Percentiles rank a stretch among this genome's conserved stretches.
phyloP scores from a whole-genome alignment of 1,140 invertebrate genomes.

The Psix sp. region DNA sequence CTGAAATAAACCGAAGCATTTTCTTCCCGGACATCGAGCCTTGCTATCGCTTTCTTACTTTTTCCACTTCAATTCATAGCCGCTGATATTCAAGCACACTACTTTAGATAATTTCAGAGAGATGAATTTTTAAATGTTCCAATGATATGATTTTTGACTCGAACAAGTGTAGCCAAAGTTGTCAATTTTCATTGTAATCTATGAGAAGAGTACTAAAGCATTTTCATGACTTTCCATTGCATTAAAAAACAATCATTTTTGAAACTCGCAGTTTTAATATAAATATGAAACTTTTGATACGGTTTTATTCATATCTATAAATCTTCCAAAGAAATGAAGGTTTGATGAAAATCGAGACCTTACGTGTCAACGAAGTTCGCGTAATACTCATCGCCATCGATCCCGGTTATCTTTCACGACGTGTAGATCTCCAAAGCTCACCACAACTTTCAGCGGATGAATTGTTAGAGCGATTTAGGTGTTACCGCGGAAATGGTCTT shows the following conservation, averaged over 20 bases:
- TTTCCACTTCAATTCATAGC: no score
- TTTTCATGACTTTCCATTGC: no score
- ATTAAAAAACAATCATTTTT: no score
- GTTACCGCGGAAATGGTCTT: slow-evolving; percentile 69
- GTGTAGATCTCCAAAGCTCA: slow-evolving; percentile 72
- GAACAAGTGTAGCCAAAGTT: no score
- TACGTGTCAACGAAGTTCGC: slow-evolving; percentile 31
- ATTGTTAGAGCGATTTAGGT: slow-evolving; percentile 76
- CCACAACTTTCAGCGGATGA: slow-evolving; percentile 75
- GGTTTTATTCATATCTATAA: slow-evolving; percentile 51
- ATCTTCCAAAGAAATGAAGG: slow-evolving; percentile 32
- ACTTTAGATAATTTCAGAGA: no score
- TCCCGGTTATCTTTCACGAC: slow-evolving; percentile 47
- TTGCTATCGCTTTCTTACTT: slow-evolving; percentile 38
- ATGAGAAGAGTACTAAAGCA: no score
- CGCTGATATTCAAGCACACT: no score
- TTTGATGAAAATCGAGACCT: slow-evolving; percentile 46
- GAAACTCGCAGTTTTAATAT: no score
- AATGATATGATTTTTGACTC: no score
- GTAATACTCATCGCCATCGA: slow-evolving; percentile 41
- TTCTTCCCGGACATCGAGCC: slow-evolving; percentile 66
- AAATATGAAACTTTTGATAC: no score
- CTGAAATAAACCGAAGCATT: slow-evolving; percentile 76
- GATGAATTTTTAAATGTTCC: no score
- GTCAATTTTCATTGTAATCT: no score